These are phyloP conservation scores for Columba guinea DNA, from an alignment of 2,797 vertebrate genomes.

Conservation along the genomic window DNA sequence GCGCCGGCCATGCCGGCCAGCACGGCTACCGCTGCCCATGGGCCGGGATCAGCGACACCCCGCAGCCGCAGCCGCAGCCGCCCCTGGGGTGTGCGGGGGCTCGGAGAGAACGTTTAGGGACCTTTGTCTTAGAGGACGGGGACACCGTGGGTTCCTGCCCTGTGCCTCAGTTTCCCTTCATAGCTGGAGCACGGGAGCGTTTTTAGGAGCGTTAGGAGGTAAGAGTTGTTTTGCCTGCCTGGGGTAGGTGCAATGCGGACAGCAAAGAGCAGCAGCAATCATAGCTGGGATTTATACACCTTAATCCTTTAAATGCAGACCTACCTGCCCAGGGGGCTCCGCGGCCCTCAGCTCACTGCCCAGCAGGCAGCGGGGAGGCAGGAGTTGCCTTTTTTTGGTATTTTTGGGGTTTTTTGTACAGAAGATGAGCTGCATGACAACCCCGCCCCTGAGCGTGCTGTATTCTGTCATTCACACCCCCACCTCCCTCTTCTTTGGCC, in stretches of 20 bases:
- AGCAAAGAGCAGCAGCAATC: not conserved
- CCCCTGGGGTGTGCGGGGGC: not conserved
- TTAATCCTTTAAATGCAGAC: not conserved
- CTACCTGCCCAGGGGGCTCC: not conserved
- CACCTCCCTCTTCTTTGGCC: not conserved
- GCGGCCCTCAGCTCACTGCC: not conserved
- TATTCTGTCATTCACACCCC: not conserved
- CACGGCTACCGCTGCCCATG: not conserved
- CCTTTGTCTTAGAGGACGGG: not conserved
- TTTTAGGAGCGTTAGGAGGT: not conserved
- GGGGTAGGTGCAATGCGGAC: fast-evolving
- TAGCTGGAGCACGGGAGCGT: not conserved
- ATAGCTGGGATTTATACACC: not conserved
- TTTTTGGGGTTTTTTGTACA: not conserved
- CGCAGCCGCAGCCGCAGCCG: not conserved
- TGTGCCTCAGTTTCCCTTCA: not conserved
- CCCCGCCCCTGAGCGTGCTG: not conserved
- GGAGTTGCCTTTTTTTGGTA: not conserved
- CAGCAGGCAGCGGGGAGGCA: not conserved
- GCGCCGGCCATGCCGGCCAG: not conserved
- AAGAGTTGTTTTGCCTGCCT: not conserved
- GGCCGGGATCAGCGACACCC: not conserved
- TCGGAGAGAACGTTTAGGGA: not conserved
- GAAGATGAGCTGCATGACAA: not conserved
- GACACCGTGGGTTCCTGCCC: not conserved